Evolutionary conservation across 1,140 invertebrate species (phyloP).

Genomic region (Phymastichus coffea): DNA sequence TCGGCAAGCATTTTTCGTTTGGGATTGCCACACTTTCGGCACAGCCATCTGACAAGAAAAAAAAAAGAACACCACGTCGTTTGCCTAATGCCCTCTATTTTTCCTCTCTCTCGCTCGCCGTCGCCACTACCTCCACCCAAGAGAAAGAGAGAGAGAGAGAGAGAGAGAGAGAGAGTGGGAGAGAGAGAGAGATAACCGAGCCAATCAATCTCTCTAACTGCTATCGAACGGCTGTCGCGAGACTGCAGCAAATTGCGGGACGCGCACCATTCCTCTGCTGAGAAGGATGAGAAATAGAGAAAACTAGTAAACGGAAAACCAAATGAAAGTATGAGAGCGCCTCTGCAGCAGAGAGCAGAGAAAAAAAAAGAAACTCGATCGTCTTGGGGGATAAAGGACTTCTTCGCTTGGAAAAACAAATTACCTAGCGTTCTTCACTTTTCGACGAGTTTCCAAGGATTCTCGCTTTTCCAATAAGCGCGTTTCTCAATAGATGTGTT

Average conservation of each 20-base stretch:
- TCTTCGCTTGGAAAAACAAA: too few species aligned
- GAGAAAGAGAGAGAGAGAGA: conserved; percentile 7
- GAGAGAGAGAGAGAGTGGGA: too few species aligned
- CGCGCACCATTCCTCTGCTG: neutral
- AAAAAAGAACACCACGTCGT: conserved; percentile 6
- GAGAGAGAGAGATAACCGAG: conserved; percentile 22
- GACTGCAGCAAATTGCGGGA: conserved; percentile 22
- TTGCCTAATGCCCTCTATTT: conserved; percentile 30
- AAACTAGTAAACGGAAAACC: neutral
- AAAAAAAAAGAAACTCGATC: too few species aligned
- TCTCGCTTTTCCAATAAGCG: too few species aligned
- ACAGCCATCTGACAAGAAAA: too few species aligned
- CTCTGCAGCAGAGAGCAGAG: neutral
- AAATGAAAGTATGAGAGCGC: neutral
- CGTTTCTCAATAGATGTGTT: too few species aligned
- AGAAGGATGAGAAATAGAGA: conserved; percentile 18
- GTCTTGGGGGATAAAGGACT: too few species aligned
- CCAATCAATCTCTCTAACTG: conserved; percentile 32
- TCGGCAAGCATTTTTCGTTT: too few species aligned
- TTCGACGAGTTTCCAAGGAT: too few species aligned
- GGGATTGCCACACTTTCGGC: too few species aligned
- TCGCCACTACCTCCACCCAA: neutral
- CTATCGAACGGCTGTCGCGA: conserved; percentile 30
- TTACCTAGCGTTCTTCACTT: too few species aligned
- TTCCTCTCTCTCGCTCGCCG: too few species aligned